These are phyloP conservation scores for Bellardia pandia DNA, from an alignment of 2,888 invertebrate genomes.

Conservation along the genomic window DNA sequence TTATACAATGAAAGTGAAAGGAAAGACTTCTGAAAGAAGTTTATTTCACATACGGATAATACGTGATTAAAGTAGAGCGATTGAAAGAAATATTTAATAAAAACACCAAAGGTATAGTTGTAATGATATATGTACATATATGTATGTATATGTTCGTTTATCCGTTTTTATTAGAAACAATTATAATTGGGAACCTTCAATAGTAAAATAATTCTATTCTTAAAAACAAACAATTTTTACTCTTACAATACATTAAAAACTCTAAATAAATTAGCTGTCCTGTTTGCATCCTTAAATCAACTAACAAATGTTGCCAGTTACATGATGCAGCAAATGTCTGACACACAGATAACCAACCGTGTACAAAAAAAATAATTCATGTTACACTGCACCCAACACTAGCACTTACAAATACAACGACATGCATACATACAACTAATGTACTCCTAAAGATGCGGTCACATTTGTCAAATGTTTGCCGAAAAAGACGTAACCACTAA, in stretches of 20 bases:
- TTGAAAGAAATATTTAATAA: no score
- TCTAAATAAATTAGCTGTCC: constrained; percentile 34
- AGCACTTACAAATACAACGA: not conserved
- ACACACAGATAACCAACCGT: constrained; percentile 37
- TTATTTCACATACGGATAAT: no score
- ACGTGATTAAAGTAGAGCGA: no score
- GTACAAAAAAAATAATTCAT: constrained; percentile 45
- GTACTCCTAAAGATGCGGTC: not conserved
- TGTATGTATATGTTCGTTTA: no score
- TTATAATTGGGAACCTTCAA: not conserved
- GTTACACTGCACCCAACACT: constrained; percentile 18
- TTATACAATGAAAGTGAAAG: no score
- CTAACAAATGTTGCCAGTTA: constrained; percentile 41
- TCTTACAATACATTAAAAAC: not conserved
- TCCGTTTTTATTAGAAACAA: not conserved
- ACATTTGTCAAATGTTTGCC: no score
- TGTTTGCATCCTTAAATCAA: constrained; percentile 23
- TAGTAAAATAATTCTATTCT: not conserved
- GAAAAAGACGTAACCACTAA: no score
- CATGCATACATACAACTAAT: not conserved
- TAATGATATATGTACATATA: no score
- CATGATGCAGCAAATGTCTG: constrained; percentile 30
- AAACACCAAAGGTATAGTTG: no score
- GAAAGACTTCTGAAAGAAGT: no score
- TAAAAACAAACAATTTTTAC: not conserved